Evolutionary conservation across 2,113 vertebrate species (phyloP).

Genomic region (Caranx ignobilis): DNA sequence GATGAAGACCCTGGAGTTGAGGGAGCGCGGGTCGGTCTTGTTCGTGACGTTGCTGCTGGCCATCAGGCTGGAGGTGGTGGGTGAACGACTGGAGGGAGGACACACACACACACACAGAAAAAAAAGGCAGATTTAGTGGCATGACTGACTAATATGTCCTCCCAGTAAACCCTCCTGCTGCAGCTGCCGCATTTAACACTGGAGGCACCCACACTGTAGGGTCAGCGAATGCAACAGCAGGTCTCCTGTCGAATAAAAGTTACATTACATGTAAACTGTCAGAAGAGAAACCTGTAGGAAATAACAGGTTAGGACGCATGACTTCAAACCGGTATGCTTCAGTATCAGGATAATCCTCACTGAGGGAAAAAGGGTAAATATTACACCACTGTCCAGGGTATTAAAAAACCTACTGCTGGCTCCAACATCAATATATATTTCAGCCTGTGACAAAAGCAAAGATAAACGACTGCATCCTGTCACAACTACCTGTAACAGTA

Average conservation of each 20-base stretch:
- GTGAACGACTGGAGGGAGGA: slow-evolving; percentile 69
- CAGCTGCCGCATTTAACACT: not conserved
- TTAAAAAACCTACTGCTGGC: not conserved
- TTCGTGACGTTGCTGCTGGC: slow-evolving; percentile 94
- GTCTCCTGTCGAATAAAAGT: not conserved
- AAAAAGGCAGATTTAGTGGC: slow-evolving; percentile 18
- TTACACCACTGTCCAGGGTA: no score
- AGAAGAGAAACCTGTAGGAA: not conserved
- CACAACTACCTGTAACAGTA: not conserved
- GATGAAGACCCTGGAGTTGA: slow-evolving; percentile 93
- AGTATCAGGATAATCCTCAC: not conserved
- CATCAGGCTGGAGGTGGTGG: slow-evolving; percentile 82
- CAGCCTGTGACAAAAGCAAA: no score
- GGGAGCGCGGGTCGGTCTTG: slow-evolving; percentile 91
- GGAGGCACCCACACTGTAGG: not conserved
- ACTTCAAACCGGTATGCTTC: not conserved
- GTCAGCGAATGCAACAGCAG: not conserved
- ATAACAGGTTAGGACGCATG: not conserved
- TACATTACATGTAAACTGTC: not conserved
- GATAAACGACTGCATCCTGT: no score
- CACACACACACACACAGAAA: slow-evolving; percentile 17
- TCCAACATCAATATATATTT: not conserved
- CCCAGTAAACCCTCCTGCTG: not conserved
- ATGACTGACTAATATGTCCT: not conserved
- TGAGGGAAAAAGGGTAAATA: no score